These are phyloP conservation scores for Eupithecia abbreviata DNA, from an alignment of 2,888 invertebrate genomes.

Conservation along the genomic window DNA sequence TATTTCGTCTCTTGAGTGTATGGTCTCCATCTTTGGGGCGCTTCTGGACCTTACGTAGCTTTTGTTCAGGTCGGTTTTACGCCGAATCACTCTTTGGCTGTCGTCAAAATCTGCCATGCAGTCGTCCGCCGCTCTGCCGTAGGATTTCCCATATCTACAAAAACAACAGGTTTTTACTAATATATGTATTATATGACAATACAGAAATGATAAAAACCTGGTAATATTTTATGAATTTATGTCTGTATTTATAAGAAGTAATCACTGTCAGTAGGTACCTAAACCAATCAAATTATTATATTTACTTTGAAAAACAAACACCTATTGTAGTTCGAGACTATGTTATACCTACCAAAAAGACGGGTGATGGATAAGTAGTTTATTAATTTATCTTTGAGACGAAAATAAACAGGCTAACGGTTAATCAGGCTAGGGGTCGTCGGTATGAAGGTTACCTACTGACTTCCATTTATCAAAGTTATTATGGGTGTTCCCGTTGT, in stretches of 20 bases:
- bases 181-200: neutral
- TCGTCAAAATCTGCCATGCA: slow-evolving; percentile 84
- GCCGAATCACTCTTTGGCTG: slow-evolving; percentile 71
- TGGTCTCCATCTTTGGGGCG: slow-evolving; percentile 83
- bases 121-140: slow-evolving; percentile 84
- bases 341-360: neutral
- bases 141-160: slow-evolving; percentile 82
- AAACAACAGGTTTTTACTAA: neutral
- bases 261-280: neutral
- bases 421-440: neutral
- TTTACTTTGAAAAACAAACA: neutral
- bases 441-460: slow-evolving; percentile 22
- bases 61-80: slow-evolving; percentile 72
- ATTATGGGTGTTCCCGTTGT: slow-evolving; percentile 31
- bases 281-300: neutral
- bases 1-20: slow-evolving; percentile 83
- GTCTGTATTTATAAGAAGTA: neutral
- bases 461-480: slow-evolving; percentile 23
- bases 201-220: neutral
- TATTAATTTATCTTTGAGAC: neutral
- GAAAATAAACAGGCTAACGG: neutral
- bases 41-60: slow-evolving; percentile 79
- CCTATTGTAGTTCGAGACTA: too few relatives aligned
- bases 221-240: neutral
- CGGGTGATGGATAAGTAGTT: neutral